Percentiles rank a stretch among this genome's conserved stretches.
Conservation (phyloP, 2,888 invertebrate species). For the Stegana nigrithorax region DNA sequence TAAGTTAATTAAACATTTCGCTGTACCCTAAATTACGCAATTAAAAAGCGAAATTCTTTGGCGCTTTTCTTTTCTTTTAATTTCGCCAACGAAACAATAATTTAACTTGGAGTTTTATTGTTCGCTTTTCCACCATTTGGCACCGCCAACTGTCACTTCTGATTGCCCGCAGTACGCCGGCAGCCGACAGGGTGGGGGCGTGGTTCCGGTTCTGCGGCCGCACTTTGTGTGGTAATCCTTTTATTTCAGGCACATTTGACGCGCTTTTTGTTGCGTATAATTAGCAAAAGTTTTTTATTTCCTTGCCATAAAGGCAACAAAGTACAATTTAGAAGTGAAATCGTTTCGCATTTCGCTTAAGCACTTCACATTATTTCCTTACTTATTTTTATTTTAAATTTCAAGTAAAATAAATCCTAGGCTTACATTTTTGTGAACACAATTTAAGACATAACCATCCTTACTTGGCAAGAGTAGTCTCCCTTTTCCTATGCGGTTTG, state of each 20-base stretch:
- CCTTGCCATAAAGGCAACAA: neutral
- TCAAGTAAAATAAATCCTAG: too few species aligned
- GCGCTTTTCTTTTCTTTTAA: conserved; percentile 26
- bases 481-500: too few species aligned
- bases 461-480: too few species aligned
- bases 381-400: too few species aligned
- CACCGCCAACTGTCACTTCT: conserved; percentile 51
- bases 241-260: neutral
- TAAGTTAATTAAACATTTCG: conserved; percentile 53
- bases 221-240: neutral
- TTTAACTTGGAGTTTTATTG: conserved; percentile 56
- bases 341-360: too few species aligned
- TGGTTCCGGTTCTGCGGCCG: neutral
- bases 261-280: neutral
- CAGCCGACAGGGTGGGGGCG: neutral
- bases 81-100: conserved; percentile 47
- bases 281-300: neutral
- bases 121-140: conserved; percentile 18
- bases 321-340: too few species aligned
- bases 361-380: too few species aligned
- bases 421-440: too few species aligned
- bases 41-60: conserved; percentile 53
- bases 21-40: conserved; percentile 54
- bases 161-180: conserved; percentile 37
- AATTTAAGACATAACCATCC: too few species aligned